Conservation (phyloP, 1,140 invertebrate species). For the Lasioglossum baleicum region DNA sequence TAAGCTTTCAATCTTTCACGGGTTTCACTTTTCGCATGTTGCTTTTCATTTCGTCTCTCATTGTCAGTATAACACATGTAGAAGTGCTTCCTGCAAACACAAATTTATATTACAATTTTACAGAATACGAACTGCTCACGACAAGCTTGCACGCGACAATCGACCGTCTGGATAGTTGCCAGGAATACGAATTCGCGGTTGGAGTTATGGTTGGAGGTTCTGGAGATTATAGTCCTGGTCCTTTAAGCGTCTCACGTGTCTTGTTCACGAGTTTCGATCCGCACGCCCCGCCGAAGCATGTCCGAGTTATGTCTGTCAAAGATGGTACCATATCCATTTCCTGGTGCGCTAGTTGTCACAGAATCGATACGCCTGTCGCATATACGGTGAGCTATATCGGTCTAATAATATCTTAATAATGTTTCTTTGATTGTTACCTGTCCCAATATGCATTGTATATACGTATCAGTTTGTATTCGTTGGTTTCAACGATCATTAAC, state of each 20-base stretch:
- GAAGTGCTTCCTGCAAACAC: neutral
- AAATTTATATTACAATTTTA: neutral
- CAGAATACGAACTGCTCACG: conserved; percentile 73
- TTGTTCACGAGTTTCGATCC: conserved; percentile 84
- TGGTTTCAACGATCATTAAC: too few species aligned
- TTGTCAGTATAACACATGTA: too few species aligned
- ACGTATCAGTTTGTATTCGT: too few species aligned
- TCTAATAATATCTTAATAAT: too few species aligned
- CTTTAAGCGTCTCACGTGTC: conserved; percentile 80
- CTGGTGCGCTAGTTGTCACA: conserved; percentile 82
- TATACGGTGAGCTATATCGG: conserved; percentile 80
- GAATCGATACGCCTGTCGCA: conserved; percentile 79
- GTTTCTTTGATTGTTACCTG: too few species aligned
- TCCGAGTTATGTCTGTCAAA: conserved; percentile 78
- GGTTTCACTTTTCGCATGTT: too few species aligned
- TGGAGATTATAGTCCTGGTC: conserved; percentile 83
- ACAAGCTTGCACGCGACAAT: conserved; percentile 82
- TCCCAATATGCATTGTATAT: too few species aligned
- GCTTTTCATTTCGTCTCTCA: too few species aligned
- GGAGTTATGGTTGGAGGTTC: conserved; percentile 86
- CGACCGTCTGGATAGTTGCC: conserved; percentile 85
- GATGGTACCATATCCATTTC: conserved; percentile 76
- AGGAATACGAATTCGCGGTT: conserved; percentile 87
- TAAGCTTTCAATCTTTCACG: conserved; percentile 55
- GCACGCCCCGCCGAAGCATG: conserved; percentile 82